Percentiles rank a stretch among this genome's conserved stretches.
These are phyloP conservation scores for Drosophila pegasa DNA, from an alignment of 2,888 invertebrate species.

Conservation along the genomic window DNA sequence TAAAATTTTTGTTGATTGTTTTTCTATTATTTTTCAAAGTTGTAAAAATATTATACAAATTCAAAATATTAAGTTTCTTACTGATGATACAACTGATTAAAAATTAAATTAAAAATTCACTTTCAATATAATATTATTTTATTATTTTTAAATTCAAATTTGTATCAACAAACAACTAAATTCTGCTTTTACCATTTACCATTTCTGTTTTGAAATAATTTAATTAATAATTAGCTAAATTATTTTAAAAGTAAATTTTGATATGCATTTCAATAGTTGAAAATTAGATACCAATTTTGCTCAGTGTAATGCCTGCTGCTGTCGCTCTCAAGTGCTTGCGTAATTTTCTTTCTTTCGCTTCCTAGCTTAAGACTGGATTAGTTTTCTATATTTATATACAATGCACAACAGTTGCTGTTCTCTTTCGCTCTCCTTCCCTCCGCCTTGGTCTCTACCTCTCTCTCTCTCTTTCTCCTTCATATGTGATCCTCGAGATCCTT, in stretches of 20 bases:
- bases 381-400: slow-evolving; percentile 62
- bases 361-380: slow-evolving; percentile 59
- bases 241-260: background rate
- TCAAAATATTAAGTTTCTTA: no score
- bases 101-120: no score
- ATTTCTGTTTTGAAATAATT: no score
- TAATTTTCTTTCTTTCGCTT: slow-evolving; percentile 58
- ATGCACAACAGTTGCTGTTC: slow-evolving; percentile 35
- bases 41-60: no score
- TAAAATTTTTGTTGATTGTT: no score
- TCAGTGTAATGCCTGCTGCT: slow-evolving; percentile 33
- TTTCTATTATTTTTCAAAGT: no score
- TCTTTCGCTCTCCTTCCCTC: slow-evolving; percentile 9
- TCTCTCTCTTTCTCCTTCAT: background rate
- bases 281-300: background rate
- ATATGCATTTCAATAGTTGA: background rate
- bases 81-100: no score
- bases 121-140: no score
- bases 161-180: no score
- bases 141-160: no score
- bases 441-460: background rate
- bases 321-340: slow-evolving; percentile 70
- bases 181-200: no score
- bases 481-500: slow-evolving; percentile 25
- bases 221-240: background rate